These are phyloP conservation scores for Drosophila busckii DNA, from an alignment of 1,140 invertebrate genomes.

Conservation along the genomic window DNA sequence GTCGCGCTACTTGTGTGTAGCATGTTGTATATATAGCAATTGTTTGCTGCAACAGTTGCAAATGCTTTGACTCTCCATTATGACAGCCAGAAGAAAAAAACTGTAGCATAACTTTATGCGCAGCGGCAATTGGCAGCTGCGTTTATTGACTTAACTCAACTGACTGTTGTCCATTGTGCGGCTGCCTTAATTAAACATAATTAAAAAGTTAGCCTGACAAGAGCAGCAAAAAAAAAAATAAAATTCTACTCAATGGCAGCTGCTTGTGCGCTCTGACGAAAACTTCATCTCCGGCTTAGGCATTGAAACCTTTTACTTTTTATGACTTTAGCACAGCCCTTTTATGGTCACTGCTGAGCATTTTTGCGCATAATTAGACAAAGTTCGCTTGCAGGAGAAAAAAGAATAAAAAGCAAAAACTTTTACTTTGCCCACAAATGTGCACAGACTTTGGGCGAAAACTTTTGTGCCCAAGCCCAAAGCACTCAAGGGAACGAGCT, in stretches of 20 bases:
- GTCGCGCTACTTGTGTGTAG: slow-evolving; percentile 4
- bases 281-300: slow-evolving; percentile 28
- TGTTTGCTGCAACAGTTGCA: slow-evolving; percentile 22
- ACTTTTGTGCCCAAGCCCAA: slow-evolving; percentile 4
- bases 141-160: slow-evolving; percentile 47
- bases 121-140: slow-evolving; percentile 46
- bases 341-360: slow-evolving; percentile 66
- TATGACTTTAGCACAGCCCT: slow-evolving; percentile 28
- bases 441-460: slow-evolving; percentile 19
- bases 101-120: slow-evolving; percentile 35
- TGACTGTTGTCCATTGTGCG: slow-evolving; percentile 37
- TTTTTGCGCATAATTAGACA: slow-evolving; percentile 75
- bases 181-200: slow-evolving; percentile 68
- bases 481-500: background rate
- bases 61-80: slow-evolving; percentile 10
- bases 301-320: slow-evolving; percentile 35
- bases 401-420: too few relatives aligned
- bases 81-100: slow-evolving; percentile 7
- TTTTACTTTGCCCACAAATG: slow-evolving; percentile 57
- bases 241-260: slow-evolving; percentile 27
- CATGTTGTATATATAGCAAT: slow-evolving; percentile 26
- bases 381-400: slow-evolving; percentile 50
- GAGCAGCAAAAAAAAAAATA: too few relatives aligned
- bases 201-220: slow-evolving; percentile 70
- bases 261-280: slow-evolving; percentile 23